phyloP scores from a whole-genome alignment of 2,797 vertebrate genomes.

The Sternotherus odoratus region DNA sequence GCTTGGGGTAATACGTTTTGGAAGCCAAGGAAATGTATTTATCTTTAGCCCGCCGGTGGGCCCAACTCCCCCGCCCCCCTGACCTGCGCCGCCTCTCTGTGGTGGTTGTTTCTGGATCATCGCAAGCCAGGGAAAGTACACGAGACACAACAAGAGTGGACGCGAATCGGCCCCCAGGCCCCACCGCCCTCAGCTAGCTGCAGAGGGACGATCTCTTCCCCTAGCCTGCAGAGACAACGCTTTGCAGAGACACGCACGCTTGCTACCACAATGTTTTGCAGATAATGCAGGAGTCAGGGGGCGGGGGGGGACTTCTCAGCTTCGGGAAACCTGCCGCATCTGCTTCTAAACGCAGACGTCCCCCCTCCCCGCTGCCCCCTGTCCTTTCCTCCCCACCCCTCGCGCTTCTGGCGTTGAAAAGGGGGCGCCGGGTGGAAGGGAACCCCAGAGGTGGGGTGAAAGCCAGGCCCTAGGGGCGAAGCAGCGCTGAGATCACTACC shows the following conservation, averaged over 20 bases:
- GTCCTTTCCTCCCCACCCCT: fast-evolving
- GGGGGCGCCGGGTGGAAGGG: too few relatives aligned
- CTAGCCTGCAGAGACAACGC: background rate
- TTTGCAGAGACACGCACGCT: background rate
- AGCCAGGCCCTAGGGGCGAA: too few relatives aligned
- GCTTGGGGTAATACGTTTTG: too few relatives aligned
- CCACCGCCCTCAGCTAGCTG: too few relatives aligned
- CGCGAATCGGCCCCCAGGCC: background rate
- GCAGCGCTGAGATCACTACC: too few relatives aligned
- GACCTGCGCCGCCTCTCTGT: background rate
- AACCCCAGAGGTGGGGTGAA: background rate
- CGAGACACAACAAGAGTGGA: background rate
- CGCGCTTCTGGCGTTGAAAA: background rate
- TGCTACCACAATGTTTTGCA: background rate
- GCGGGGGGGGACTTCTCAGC: background rate
- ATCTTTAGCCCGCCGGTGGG: too few relatives aligned
- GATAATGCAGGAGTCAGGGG: background rate
- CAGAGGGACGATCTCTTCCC: too few relatives aligned
- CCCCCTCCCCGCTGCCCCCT: background rate
- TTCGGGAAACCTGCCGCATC: background rate
- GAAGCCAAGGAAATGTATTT: too few relatives aligned
- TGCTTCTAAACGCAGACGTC: too few relatives aligned
- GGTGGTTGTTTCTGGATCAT: background rate
- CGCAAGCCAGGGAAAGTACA: background rate
- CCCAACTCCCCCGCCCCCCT: too few relatives aligned